phyloP scores from a whole-genome alignment of 2,113 vertebrate genomes.

The Addax nasomaculatus region DNA sequence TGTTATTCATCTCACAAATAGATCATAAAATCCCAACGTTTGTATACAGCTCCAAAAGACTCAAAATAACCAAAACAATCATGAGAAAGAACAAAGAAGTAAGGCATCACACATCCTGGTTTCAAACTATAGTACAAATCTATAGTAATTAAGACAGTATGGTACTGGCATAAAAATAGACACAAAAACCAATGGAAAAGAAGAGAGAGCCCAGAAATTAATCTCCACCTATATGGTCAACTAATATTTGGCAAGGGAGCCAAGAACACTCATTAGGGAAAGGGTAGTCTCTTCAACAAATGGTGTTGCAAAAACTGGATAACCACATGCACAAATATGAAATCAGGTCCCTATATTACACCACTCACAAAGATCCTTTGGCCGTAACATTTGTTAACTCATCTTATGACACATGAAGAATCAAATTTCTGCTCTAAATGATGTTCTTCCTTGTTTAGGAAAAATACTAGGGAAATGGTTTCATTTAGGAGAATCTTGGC shows the following conservation, averaged over 20 bases:
- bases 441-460: background rate
- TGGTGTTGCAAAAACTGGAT: background rate
- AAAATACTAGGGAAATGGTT: background rate
- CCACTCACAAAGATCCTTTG: background rate
- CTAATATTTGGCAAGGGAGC: background rate
- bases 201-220: background rate
- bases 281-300: background rate
- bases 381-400: background rate
- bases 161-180: background rate
- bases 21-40: background rate
- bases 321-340: background rate
- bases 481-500: background rate
- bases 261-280: background rate
- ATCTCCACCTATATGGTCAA: background rate
- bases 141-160: background rate
- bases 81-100: background rate
- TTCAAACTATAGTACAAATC: background rate
- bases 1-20: background rate
- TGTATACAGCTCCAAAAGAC: background rate
- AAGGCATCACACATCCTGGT: background rate
- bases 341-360: background rate
- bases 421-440: background rate
- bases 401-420: background rate
- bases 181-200: background rate
- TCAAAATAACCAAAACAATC: background rate